Percentiles rank a stretch among this genome's conserved stretches.
These are phyloP conservation scores for Coelinius sp. DNA, from an alignment of 2,888 invertebrate species.

Conservation along the genomic window DNA sequence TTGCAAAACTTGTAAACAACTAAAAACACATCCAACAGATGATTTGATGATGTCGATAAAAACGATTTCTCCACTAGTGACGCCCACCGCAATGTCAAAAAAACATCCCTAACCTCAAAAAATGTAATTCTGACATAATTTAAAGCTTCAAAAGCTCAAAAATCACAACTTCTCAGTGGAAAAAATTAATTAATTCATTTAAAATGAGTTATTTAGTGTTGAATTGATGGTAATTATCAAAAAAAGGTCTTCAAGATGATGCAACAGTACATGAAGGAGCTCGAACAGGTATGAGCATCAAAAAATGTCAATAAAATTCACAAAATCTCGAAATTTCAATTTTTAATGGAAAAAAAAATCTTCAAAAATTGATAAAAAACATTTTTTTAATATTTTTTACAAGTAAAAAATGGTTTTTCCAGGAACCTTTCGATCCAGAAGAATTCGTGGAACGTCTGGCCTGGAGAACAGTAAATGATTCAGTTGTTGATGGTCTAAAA, in stretches of 20 bases:
- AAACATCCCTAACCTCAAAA: background rate
- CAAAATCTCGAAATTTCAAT: background rate
- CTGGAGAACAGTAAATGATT: constrained; percentile 88
- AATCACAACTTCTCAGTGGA: background rate
- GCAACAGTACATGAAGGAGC: constrained; percentile 89
- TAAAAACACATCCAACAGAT: background rate
- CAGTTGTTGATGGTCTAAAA: constrained; percentile 77
- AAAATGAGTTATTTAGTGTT: background rate
- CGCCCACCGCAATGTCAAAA: background rate
- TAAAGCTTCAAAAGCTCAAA: background rate
- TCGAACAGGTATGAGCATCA: constrained; percentile 79
- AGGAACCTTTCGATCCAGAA: constrained; percentile 97
- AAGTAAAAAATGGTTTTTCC: constrained; percentile 50
- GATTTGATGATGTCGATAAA: background rate
- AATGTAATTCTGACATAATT: background rate
- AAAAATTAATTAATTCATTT: background rate
- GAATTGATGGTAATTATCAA: background rate
- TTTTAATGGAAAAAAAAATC: background rate
- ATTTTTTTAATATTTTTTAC: background rate
- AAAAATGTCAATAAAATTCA: background rate
- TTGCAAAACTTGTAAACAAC: background rate
- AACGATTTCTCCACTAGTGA: background rate
- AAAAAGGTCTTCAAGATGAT: constrained; percentile 77
- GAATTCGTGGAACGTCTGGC: constrained; percentile 98
- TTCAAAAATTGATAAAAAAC: background rate